A percentile compares a stretch with the other conserved stretches of the same genome.
Conservation (phyloP, 2,797 vertebrate genomes). For the Setipinna tenuifilis region DNA sequence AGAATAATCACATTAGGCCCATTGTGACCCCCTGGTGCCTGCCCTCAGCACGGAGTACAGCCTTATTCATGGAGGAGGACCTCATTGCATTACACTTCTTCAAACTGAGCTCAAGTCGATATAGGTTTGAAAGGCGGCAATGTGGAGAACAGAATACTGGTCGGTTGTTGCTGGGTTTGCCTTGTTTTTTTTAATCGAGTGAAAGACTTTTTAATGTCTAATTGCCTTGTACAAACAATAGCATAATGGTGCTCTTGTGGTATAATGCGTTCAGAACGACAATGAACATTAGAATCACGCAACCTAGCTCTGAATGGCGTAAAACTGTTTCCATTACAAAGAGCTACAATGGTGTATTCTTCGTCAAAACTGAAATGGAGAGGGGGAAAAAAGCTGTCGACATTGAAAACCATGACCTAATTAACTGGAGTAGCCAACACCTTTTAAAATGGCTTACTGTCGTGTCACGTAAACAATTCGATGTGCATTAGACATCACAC, state of each 20-base stretch:
- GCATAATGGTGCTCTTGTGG: conserved; percentile 34
- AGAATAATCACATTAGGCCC: neutral
- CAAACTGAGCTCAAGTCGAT: neutral
- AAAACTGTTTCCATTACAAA: conserved; percentile 33
- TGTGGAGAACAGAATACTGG: neutral
- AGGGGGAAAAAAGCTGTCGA: neutral
- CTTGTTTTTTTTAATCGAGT: conserved; percentile 33
- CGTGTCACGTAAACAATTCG: neutral
- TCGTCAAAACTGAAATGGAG: neutral
- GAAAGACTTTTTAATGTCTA: conserved; percentile 41
- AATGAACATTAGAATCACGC: conserved; percentile 41
- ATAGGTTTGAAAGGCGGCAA: neutral
- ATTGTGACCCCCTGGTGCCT: neutral
- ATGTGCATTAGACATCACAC: conserved; percentile 2
- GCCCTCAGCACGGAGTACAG: too few relatives aligned
- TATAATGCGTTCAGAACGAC: conserved; percentile 43
- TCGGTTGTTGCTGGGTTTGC: conserved; percentile 28
- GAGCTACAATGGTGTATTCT: conserved; percentile 28
- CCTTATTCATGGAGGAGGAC: neutral
- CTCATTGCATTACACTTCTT: neutral
- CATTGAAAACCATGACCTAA: neutral
- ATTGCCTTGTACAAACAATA: conserved; percentile 42
- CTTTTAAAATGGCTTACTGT: conserved; percentile 3
- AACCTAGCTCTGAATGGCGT: conserved; percentile 24
- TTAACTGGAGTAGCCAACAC: neutral